Conservation (phyloP, 2,113 vertebrate species). For the Shinisaurus crocodilurus region DNA sequence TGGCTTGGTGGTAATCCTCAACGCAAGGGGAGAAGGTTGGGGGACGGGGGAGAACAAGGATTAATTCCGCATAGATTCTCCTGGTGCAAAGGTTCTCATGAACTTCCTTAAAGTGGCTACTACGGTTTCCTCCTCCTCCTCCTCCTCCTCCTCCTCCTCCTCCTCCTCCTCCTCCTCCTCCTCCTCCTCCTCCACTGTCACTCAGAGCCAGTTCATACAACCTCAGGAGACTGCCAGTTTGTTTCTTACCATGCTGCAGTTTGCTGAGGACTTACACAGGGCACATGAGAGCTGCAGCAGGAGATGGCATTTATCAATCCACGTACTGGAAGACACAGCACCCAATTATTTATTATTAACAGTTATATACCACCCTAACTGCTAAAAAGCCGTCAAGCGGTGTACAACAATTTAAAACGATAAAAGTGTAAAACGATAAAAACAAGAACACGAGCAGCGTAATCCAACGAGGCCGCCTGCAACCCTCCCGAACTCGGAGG, state of each 20-base stretch:
- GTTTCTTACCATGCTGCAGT: not conserved
- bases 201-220: not conserved
- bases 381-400: too few species aligned
- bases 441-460: too few species aligned
- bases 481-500: too few species aligned
- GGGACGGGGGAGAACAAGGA: rapidly evolving
- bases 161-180: not conserved
- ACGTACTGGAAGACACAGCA: not conserved
- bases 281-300: not conserved
- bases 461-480: too few species aligned
- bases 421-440: too few species aligned
- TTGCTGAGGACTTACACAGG: not conserved
- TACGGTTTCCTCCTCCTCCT: not conserved
- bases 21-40: rapidly evolving
- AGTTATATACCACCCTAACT: too few species aligned
- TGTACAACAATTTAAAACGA: too few species aligned
- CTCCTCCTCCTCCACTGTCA: too few species aligned
- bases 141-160: not conserved
- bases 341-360: not conserved
- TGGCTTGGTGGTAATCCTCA: constrained; percentile 36
- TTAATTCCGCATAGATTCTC: constrained; percentile 19
- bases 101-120: not conserved
- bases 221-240: not conserved
- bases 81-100: not conserved
- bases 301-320: not conserved